Conservation (phyloP, 2,888 invertebrate genomes). For the Drosophila flavopinicola region DNA sequence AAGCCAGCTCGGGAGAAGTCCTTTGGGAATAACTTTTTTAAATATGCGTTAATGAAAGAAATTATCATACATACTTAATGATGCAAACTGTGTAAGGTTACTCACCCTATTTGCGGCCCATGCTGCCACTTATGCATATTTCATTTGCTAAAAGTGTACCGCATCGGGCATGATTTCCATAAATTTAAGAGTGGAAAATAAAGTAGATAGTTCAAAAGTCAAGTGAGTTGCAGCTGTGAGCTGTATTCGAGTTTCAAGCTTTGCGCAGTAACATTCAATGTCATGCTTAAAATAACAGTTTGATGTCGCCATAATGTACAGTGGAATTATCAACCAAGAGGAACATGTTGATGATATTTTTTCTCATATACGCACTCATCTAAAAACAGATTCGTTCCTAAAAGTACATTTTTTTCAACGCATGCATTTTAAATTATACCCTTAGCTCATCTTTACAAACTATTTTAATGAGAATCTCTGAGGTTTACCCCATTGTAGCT, state of each 20-base stretch:
- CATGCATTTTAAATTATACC: background rate
- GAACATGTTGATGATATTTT: no score
- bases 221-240: constrained; percentile 10
- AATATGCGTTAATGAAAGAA: constrained; percentile 76
- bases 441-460: background rate
- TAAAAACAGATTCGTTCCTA: no score
- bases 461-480: constrained; percentile 49
- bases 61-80: constrained; percentile 73
- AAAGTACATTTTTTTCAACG: no score
- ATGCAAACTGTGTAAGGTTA: constrained; percentile 25
- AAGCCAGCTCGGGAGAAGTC: background rate
- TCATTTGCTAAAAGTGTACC: constrained; percentile 51
- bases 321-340: constrained; percentile 3
- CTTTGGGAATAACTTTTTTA: constrained; percentile 41
- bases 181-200: constrained; percentile 45
- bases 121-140: constrained; percentile 57
- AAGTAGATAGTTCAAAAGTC: constrained; percentile 10
- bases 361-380: no score
- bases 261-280: constrained; percentile 2
- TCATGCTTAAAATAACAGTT: background rate
- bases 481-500: constrained; percentile 43
- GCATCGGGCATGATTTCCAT: constrained; percentile 44
- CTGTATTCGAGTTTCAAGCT: background rate
- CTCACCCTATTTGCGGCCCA: background rate
- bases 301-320: background rate